Conservation (phyloP, 37 sponge, comb jelly and placozoan species). For the Theonella swinhoei region DNA sequence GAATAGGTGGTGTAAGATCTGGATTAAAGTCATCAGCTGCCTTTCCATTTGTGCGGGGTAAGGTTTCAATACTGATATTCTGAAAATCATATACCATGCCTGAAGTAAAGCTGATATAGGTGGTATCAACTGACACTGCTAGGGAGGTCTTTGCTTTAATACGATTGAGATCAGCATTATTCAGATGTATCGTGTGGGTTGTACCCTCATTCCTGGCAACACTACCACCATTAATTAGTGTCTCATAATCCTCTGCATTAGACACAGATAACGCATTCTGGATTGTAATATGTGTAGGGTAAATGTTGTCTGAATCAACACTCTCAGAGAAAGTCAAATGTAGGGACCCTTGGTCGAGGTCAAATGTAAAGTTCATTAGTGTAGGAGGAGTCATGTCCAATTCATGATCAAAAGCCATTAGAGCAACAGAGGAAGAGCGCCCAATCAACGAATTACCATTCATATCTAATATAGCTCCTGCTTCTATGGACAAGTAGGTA, state of each 20-base stretch:
- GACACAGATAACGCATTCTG: constrained; percentile 34
- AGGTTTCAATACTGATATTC: constrained; percentile 24
- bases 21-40: constrained; percentile 44
- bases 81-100: constrained; percentile 60
- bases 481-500: constrained; percentile 63
- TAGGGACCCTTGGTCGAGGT: constrained; percentile 59
- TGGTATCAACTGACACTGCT: constrained; percentile 61
- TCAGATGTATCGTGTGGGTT: constrained; percentile 44
- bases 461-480: constrained; percentile 74
- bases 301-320: constrained; percentile 44
- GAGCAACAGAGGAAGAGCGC: constrained; percentile 16
- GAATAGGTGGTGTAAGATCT: constrained; percentile 61
- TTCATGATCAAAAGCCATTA: constrained; percentile 14
- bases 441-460: constrained; percentile 54
- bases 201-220: constrained; percentile 30
- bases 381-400: constrained; percentile 72
- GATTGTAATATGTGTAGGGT: constrained; percentile 52
- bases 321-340: constrained; percentile 76
- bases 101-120: constrained; percentile 72
- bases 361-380: constrained; percentile 67
- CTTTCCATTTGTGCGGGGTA: constrained; percentile 47
- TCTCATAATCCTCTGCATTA: constrained; percentile 6
- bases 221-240: constrained; percentile 27
- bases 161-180: constrained; percentile 58
- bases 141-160: constrained; percentile 76